Conservation (phyloP, 1,140 invertebrate species). For the Brachionus asplanchnoidis region DNA sequence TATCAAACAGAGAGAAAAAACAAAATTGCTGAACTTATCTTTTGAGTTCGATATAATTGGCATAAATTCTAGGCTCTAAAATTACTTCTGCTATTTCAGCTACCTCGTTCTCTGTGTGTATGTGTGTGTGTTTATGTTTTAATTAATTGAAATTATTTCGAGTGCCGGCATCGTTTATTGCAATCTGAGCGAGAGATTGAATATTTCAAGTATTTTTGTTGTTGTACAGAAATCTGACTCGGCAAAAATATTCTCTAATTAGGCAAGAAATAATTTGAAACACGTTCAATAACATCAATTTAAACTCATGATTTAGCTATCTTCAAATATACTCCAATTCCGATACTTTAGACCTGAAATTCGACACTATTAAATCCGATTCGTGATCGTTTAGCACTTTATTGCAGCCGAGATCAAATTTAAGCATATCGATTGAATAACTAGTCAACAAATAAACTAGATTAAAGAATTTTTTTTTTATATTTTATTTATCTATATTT, state of each 20-base stretch:
- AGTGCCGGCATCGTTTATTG: constrained; percentile 34
- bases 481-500: background rate
- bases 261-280: constrained; percentile 20
- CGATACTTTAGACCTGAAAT: constrained; percentile 15
- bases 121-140: background rate
- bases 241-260: constrained; percentile 19
- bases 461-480: background rate
- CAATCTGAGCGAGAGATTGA: constrained; percentile 20
- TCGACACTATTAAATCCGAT: background rate
- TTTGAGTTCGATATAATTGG: constrained; percentile 20
- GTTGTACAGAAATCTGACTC: constrained; percentile 27
- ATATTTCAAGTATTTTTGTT: constrained; percentile 35
- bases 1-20: constrained; percentile 20
- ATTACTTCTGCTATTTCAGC: constrained; percentile 5
- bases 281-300: constrained; percentile 5
- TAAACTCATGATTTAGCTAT: constrained; percentile 4
- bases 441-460: background rate
- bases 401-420: background rate
- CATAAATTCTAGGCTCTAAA: constrained; percentile 6
- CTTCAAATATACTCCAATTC: background rate
- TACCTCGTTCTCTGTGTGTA: background rate
- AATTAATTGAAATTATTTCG: constrained; percentile 37
- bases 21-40: background rate
- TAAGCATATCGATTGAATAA: background rate
- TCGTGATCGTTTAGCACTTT: background rate